These are phyloP conservation scores for Probosciger aterrimus DNA, from an alignment of 2,113 vertebrate genomes.

Conservation along the genomic window DNA sequence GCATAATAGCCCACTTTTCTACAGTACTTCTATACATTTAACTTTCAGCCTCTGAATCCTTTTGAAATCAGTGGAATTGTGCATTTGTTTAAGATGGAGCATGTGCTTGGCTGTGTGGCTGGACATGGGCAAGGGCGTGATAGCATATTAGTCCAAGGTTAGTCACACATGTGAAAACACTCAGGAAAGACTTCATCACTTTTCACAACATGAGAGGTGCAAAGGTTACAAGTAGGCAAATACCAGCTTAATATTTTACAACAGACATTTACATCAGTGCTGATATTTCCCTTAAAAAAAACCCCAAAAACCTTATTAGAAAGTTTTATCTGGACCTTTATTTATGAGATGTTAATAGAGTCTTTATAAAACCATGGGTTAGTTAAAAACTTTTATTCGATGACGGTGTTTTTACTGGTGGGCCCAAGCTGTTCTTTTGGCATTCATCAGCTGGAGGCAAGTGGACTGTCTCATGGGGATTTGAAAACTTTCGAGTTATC, in stretches of 20 bases:
- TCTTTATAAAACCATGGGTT: not conserved
- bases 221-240: constrained; percentile 6
- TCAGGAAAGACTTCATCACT: not conserved
- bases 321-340: not conserved
- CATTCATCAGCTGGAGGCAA: constrained; percentile 38
- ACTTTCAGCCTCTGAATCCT: not conserved
- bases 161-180: not conserved
- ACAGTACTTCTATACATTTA: not conserved
- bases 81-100: not conserved
- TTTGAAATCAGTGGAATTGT: not conserved
- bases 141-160: not conserved
- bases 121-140: not conserved
- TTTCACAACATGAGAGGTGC: not conserved
- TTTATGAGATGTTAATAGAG: not conserved
- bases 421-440: not conserved
- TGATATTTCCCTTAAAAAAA: not conserved
- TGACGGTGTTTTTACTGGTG: not conserved
- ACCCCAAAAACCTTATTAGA: not conserved
- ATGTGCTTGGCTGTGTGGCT: not conserved
- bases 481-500: constrained; percentile 35
- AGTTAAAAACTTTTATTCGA: constrained; percentile 26
- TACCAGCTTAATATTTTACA: not conserved
- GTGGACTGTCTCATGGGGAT: not conserved
- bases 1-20: not conserved
- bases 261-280: not conserved